Base-by-base conservation (phyloP, 1,140 invertebrate species). In the Saccostrea echinata region DNA sequence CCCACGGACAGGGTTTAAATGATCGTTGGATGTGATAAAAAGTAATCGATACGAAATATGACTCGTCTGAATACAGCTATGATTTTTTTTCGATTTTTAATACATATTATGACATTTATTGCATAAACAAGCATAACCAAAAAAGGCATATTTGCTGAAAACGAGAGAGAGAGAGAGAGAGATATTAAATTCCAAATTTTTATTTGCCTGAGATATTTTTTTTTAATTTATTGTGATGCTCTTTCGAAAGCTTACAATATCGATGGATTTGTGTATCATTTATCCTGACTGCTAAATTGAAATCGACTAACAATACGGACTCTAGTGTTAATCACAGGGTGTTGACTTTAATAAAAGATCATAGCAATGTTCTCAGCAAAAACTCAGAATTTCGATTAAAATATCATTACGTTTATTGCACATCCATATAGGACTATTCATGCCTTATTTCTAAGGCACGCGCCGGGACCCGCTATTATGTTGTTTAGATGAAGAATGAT, bases 371-470 rank as follows among this genome's bases (percentile, higher is more conserved):
- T 64, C 21, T 76, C 68, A 76, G 68, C 24, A 76, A 76, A 76
- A 76, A 76, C 24, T 76, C 68, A 76, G 68, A 35, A 76, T 76
- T 76, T 76, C 68, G 27, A 76, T 76, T 76, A 76, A 76, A 76
- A 33, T 30, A 76, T 30, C 68, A 76, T 76, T 76, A 76, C 68
- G 68, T 76, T 16, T 33, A 12, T 76, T 76, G 24, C 24, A 33
- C 68, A 76, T 13, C 8, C 6, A 76, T 12, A 76, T 76, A 16
- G 24, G 27, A 30, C 30, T 16, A 30, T 30, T 76, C 68, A 33
- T 76, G 24, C 24, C 24, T 16, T 76, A 76, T 16, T 13, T 11
- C n/a, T 21, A 18, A 61, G 55, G 55, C 55, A 61, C 18, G 55
- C 55, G 55, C n/a, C n/a, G 18, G 55, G 16, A n/a, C 55, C 43